A percentile compares a stretch with the other conserved stretches of the same genome.
Conservation (phyloP, 1,140 invertebrate genomes). For the Ips typographus region DNA sequence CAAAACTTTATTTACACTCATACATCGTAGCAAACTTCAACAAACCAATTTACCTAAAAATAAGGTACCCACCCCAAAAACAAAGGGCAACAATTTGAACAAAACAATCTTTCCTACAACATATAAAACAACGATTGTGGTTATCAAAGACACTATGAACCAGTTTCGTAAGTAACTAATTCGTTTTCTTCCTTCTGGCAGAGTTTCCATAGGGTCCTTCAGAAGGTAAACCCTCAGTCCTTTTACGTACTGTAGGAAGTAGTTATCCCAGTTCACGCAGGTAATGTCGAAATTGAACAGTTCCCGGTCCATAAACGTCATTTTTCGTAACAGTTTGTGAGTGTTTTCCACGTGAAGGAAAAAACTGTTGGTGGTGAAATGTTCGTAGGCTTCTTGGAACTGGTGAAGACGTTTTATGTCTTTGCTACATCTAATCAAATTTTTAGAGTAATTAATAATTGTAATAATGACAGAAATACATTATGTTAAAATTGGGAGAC, state of each 20-base stretch:
- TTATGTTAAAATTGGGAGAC: no score
- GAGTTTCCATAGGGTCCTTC: constrained; percentile 59
- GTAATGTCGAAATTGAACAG: constrained; percentile 62
- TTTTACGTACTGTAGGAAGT: constrained; percentile 59
- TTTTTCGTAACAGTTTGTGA: constrained; percentile 59
- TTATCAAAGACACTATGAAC: constrained; percentile 13
- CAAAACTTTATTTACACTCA: no score
- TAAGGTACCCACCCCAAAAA: background rate
- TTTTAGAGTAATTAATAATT: background rate
- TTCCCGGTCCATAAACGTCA: constrained; percentile 62
- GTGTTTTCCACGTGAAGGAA: constrained; percentile 70
- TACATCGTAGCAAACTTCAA: no score
- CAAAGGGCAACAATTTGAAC: constrained; percentile 26
- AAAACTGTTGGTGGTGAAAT: constrained; percentile 72
- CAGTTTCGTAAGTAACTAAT: constrained; percentile 17
- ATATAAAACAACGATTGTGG: constrained; percentile 21
- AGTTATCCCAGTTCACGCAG: constrained; percentile 61
- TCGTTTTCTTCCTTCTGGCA: constrained; percentile 41
- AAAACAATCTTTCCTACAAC: constrained; percentile 29
- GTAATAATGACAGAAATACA: background rate
- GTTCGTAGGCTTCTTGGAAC: constrained; percentile 67
- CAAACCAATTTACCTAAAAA: no score
- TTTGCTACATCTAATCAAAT: constrained; percentile 40
- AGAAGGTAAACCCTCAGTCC: constrained; percentile 62
- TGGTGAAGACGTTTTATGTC: constrained; percentile 70